These are phyloP conservation scores for Gambusia holbrooki DNA, from an alignment of 2,113 vertebrate species.

Conservation along the genomic window DNA sequence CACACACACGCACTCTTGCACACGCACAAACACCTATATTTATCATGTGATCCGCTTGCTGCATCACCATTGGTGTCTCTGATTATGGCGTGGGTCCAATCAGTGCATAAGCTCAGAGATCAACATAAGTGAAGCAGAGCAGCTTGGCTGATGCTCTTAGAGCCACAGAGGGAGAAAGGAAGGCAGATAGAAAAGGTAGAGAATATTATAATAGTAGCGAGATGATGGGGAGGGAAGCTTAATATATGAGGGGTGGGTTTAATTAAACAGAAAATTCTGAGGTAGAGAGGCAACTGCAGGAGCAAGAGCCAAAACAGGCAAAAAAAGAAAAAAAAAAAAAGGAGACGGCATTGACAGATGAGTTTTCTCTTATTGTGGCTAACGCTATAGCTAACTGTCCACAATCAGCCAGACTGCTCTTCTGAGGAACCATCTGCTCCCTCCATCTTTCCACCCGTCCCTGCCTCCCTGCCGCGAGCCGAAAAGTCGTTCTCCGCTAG, in stretches of 20 bases:
- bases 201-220: slow-evolving; percentile 29
- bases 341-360: slow-evolving; percentile 43
- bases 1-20: slow-evolving; percentile 17
- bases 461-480: slow-evolving; percentile 27
- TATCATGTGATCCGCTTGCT: slow-evolving; percentile 77
- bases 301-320: slow-evolving; percentile 6
- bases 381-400: slow-evolving; percentile 52
- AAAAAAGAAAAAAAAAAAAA: slow-evolving; percentile 27
- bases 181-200: slow-evolving; percentile 45
- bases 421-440: slow-evolving; percentile 56
- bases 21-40: slow-evolving; percentile 37
- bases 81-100: slow-evolving; percentile 85
- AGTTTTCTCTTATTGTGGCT: slow-evolving; percentile 54
- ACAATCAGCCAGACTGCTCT: slow-evolving; percentile 40
- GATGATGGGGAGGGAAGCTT: slow-evolving; percentile 26
- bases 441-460: slow-evolving; percentile 35
- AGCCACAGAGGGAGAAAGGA: slow-evolving; percentile 68
- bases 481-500: slow-evolving; percentile 40
- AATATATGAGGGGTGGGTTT: neutral
- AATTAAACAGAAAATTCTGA: neutral
- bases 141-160: slow-evolving; percentile 79
- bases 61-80: slow-evolving; percentile 85
- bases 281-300: slow-evolving; percentile 15
- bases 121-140: slow-evolving; percentile 90
- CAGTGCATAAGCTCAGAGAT: slow-evolving; percentile 80